These are phyloP conservation scores for Danaus plexippus DNA, from an alignment of 1,140 invertebrate genomes.

Conservation along the genomic window DNA sequence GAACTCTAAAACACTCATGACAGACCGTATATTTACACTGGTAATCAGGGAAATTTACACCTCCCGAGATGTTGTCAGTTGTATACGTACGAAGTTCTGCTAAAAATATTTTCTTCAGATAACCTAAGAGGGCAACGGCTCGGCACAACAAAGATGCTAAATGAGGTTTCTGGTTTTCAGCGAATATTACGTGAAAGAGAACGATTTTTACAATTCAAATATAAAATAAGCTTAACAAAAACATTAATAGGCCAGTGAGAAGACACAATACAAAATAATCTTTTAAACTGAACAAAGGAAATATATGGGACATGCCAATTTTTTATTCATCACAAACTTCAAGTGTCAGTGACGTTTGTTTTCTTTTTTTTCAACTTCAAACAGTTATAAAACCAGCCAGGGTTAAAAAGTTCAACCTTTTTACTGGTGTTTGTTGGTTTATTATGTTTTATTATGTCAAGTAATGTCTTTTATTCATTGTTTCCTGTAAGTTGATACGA, in stretches of 20 bases:
- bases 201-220: conserved; percentile 41
- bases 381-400: too few relatives aligned
- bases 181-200: conserved; percentile 35
- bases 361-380: too few relatives aligned
- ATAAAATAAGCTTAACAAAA: conserved; percentile 21
- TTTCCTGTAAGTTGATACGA: conserved; percentile 41
- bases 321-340: too few relatives aligned
- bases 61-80: conserved; percentile 31
- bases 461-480: conserved; percentile 33
- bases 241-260: conserved; percentile 2
- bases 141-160: conserved; percentile 47
- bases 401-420: conserved; percentile 5
- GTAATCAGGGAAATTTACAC: conserved; percentile 61
- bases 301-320: too few relatives aligned
- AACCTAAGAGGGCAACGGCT: conserved; percentile 50
- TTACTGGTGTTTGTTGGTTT: conserved; percentile 11
- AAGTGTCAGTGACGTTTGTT: too few relatives aligned
- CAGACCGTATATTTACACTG: conserved; percentile 44
- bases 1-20: conserved; percentile 37
- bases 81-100: conserved; percentile 39
- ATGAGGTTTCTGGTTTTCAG: conserved; percentile 53
- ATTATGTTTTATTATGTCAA: conserved; percentile 18
- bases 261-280: too few relatives aligned
- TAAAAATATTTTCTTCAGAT: conserved; percentile 52
- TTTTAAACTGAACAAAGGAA: too few relatives aligned